These are phyloP conservation scores for Hydrolagus affinis DNA, from an alignment of 2,113 vertebrate species.

Conservation along the genomic window DNA sequence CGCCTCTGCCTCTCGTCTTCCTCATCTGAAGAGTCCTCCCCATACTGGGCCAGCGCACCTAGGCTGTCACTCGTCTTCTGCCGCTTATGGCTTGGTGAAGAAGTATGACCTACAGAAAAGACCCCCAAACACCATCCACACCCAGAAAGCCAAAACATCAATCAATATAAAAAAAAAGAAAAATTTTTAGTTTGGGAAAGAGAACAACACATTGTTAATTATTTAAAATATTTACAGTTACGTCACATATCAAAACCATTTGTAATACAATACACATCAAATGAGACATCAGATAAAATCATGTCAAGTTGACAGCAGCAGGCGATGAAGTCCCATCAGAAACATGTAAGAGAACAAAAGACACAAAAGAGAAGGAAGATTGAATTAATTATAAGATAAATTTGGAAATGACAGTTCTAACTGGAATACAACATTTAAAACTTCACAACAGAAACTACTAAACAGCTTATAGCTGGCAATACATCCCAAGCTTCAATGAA, in stretches of 20 bases:
- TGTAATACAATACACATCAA: not conserved
- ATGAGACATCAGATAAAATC: slow-evolving; percentile 22
- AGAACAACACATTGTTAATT: slow-evolving; percentile 27
- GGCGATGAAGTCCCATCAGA: slow-evolving; percentile 27
- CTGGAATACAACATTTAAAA: not conserved
- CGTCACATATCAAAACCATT: not conserved
- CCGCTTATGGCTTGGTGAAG: slow-evolving; percentile 25
- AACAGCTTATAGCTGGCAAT: too few species aligned
- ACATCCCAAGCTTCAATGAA: too few species aligned
- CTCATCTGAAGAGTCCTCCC: slow-evolving; percentile 27
- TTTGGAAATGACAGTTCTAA: not conserved
- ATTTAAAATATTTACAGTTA: slow-evolving; percentile 21
- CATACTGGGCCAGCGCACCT: slow-evolving; percentile 26
- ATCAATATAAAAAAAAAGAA: slow-evolving; percentile 8
- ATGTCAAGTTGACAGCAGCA: slow-evolving; percentile 32
- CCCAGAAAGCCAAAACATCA: slow-evolving; percentile 9
- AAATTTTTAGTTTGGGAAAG: slow-evolving; percentile 31
- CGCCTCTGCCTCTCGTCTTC: slow-evolving; percentile 15
- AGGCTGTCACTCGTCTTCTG: slow-evolving; percentile 28
- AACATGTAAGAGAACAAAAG: slow-evolving; percentile 31
- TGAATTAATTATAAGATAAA: slow-evolving; percentile 22
- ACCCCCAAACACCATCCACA: slow-evolving; percentile 22
- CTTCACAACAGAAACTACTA: not conserved
- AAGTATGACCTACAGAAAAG: slow-evolving; percentile 19
- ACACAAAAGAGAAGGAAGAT: slow-evolving; percentile 20